Evolutionary conservation across 2,113 vertebrate species (phyloP).

Genomic region (Beaufortia kweichowensis): DNA sequence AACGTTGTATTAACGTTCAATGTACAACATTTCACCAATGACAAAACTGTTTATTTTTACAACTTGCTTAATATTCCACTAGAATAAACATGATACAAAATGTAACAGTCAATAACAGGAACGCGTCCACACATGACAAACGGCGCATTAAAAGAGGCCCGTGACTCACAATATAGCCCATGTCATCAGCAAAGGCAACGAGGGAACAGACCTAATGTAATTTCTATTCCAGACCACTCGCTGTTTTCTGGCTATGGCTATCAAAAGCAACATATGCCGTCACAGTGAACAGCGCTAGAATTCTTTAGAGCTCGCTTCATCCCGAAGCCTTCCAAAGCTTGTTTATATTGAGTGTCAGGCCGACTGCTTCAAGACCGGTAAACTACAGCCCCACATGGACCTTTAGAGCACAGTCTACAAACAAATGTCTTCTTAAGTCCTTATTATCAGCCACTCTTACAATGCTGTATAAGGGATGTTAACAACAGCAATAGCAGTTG

Average conservation of each 20-base stretch:
- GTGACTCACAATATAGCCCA: slow-evolving; percentile 42
- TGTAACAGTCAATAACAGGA: not conserved
- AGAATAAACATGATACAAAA: slow-evolving; percentile 24
- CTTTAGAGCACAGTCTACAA: slow-evolving; percentile 28
- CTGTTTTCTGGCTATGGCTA: slow-evolving; percentile 73
- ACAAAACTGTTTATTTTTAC: slow-evolving; percentile 25
- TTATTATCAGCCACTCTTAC: slow-evolving; percentile 61
- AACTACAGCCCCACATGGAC: slow-evolving; percentile 38
- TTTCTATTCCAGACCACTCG: slow-evolving; percentile 63
- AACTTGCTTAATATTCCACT: slow-evolving; percentile 35
- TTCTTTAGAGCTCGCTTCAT: slow-evolving; percentile 55
- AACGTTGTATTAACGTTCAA: not conserved
- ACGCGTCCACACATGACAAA: slow-evolving; percentile 30
- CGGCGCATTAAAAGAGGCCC: slow-evolving; percentile 33
- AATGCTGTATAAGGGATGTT: slow-evolving; percentile 61
- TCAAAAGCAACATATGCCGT: slow-evolving; percentile 76
- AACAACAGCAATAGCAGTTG: slow-evolving; percentile 70
- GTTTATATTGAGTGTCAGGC: slow-evolving; percentile 67
- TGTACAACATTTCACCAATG: not conserved
- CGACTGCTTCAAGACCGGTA: slow-evolving; percentile 43
- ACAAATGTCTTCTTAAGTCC: slow-evolving; percentile 66
- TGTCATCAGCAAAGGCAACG: slow-evolving; percentile 62
- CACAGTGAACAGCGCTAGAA: slow-evolving; percentile 67
- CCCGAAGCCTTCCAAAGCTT: slow-evolving; percentile 45
- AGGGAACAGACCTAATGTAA: slow-evolving; percentile 58